Base-by-base conservation (phyloP, 2,888 invertebrate genomes). In the Stenodera caucasica region DNA sequence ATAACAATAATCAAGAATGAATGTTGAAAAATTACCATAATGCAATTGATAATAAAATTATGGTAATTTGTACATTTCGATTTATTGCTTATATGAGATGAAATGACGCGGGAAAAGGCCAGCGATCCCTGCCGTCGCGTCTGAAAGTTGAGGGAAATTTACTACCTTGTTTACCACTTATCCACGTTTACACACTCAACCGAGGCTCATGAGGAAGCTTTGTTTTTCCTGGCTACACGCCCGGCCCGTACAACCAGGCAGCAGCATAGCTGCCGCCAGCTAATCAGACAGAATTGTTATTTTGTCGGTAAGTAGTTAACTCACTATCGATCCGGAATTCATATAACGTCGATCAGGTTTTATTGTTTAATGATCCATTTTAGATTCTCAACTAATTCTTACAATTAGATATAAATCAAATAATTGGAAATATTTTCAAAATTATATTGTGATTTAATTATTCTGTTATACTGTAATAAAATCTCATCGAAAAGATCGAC, bases 121-220 rank as follows among this genome's bases (percentile, higher is more conserved):
- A 67, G 67, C 69, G 70, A 66, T 68, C 67, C 63, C 67, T 65
- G 65, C 68, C 74, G 75, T 73, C 73, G 71, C 68, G 73, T 72
- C 74, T 74, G 70, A 73, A 69, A 70, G 73, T 65, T 67, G 71
- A 75, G 72, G 74, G 76, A 79, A 80, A 81, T 81, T 81, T 81
- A 80, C 80, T 80, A 81, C 80, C 80, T 80, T 81, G 80, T 81
- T 81, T 81, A 81, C 80, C 80, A 80, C 80, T 81, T 80, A 80
- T 74, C 78, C 78, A 75, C 79, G 79, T 78, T 78, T 80, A 80
- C 80, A 80, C 80, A 80, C 79, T 79, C 75, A 72, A 76, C 72
- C 75, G 70, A 73, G 74, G 73, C 72, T 71, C 72, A 72, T 69
- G 69, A 71, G 74, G 73, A 74, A 73, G 75, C 78, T 78, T 79